Conservation (phyloP, 2,113 vertebrate genomes). For the Catharus bicknelli region DNA sequence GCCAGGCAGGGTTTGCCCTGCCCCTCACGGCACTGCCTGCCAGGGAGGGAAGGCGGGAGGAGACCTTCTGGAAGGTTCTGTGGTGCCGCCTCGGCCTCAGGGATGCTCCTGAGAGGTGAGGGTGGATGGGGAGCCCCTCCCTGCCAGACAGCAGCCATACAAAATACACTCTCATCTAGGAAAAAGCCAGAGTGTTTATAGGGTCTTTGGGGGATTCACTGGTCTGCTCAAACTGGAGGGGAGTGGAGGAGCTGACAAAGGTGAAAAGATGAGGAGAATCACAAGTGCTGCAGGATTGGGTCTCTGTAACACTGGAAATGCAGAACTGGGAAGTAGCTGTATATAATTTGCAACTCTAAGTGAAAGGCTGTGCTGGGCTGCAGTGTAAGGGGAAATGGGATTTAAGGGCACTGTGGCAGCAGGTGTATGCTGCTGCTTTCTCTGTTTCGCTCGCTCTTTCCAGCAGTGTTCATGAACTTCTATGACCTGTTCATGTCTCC, state of each 20-base stretch:
- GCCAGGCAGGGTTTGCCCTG: background rate
- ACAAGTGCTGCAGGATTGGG: background rate
- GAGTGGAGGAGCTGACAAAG: background rate
- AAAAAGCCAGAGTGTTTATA: background rate
- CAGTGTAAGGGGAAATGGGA: background rate
- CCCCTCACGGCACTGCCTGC: fast-evolving
- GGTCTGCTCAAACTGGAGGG: background rate
- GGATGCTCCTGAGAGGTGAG: fast-evolving
- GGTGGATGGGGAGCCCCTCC: background rate
- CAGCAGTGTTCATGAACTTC: background rate
- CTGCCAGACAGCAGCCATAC: background rate
- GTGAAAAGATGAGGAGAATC: background rate
- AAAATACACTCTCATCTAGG: background rate
- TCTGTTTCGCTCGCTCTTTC: background rate
- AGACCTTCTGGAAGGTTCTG: background rate
- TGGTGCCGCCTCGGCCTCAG: fast-evolving
- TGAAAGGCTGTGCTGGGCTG: background rate
- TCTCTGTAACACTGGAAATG: background rate
- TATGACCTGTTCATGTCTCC: background rate
- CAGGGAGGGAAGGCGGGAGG: no score
- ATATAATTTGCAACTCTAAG: background rate
- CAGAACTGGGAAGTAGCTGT: background rate
- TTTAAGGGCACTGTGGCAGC: background rate
- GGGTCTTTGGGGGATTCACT: background rate
- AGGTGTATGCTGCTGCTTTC: background rate